Percentiles rank a stretch among this genome's conserved stretches.
Evolutionary conservation across 53 echinoderm and acorn worm species (phyloP).

Genomic region (Crossaster papposus): DNA sequence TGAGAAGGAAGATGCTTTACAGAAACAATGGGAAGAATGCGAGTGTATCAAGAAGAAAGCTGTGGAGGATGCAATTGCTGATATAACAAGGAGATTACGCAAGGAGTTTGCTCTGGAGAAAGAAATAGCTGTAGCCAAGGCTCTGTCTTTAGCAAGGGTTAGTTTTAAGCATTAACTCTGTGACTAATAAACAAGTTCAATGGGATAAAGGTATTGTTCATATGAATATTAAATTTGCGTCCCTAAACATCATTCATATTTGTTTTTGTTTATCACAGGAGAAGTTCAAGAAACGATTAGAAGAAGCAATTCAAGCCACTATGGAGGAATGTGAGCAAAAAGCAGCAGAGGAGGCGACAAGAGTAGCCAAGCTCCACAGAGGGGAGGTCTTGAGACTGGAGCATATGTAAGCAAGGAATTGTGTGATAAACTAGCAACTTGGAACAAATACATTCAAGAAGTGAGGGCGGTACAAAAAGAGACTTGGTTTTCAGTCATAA

Average conservation of each 20-base stretch:
- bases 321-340: constrained; percentile 80
- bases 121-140: constrained; percentile 86
- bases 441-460: neutral
- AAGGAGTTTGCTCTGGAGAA: constrained; percentile 88
- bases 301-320: constrained; percentile 74
- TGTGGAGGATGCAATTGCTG: constrained; percentile 82
- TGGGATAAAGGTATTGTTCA: too few relatives aligned
- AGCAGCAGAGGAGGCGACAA: constrained; percentile 89
- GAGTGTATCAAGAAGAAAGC: constrained; percentile 87
- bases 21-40: constrained; percentile 90
- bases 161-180: constrained; percentile 1
- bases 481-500: too few relatives aligned
- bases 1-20: constrained; percentile 87
- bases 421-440: neutral
- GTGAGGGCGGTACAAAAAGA: too few relatives aligned
- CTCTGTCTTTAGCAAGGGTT: constrained; percentile 90
- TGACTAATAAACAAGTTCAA: too few relatives aligned
- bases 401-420: constrained; percentile 69
- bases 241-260: neutral
- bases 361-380: constrained; percentile 82
- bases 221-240: too few relatives aligned
- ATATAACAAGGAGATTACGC: constrained; percentile 69
- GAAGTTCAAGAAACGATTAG: constrained; percentile 77
- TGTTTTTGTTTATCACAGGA: constrained; percentile 56
- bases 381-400: constrained; percentile 74